phyloP scores from a whole-genome alignment of 2,113 vertebrate species.

The Rhinogobius similis region DNA sequence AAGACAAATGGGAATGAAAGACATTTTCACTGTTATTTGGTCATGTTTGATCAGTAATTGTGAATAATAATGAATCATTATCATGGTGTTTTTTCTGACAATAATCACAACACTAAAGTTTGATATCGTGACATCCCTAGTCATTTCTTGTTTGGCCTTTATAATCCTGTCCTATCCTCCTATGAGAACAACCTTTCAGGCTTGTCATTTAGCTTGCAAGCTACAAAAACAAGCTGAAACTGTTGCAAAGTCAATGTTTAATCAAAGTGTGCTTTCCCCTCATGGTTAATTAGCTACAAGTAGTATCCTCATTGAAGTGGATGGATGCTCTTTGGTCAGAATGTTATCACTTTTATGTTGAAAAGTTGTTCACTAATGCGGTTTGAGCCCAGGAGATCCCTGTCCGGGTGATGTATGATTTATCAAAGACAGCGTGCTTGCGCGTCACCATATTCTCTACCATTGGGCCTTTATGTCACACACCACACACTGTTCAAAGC shows the following conservation, averaged over 20 bases:
- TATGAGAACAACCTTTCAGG: not conserved
- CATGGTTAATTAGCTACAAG: not conserved
- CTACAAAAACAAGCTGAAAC: not conserved
- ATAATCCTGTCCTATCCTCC: not conserved
- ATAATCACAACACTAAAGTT: too few relatives aligned
- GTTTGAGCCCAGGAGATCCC: not conserved
- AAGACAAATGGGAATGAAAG: too few relatives aligned
- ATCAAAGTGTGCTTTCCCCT: not conserved
- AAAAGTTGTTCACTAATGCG: not conserved
- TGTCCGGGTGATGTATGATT: conserved; percentile 6
- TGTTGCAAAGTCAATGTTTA: not conserved
- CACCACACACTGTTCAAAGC: not conserved
- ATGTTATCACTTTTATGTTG: not conserved
- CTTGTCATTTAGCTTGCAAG: not conserved
- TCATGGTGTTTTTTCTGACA: too few relatives aligned
- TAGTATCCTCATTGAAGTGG: not conserved
- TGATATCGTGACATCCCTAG: too few relatives aligned
- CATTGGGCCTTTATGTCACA: not conserved
- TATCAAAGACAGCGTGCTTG: not conserved
- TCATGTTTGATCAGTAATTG: too few relatives aligned
- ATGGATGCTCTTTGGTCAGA: not conserved
- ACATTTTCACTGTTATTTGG: too few relatives aligned
- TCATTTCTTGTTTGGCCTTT: not conserved
- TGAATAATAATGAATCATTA: too few relatives aligned
- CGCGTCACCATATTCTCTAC: not conserved